Base-by-base conservation (phyloP, 2,797 vertebrate species). In the Hypotaenidia philippensis region DNA sequence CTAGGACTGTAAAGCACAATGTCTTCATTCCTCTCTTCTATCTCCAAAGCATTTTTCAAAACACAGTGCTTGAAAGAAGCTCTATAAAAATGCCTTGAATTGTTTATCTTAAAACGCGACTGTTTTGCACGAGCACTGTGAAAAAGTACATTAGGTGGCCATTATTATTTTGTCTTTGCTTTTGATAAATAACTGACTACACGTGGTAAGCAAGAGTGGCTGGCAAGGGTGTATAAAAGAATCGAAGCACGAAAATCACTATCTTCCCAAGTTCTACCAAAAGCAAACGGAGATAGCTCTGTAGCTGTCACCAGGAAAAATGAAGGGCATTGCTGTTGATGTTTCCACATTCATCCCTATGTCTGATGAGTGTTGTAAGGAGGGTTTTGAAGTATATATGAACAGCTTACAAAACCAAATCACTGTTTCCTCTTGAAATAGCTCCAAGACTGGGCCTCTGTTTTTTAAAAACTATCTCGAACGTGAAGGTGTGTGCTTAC, bases 31-130 rank as follows among this genome's bases (percentile, higher is more conserved):
- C 26, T 89, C 40, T 83, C 82, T 71, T 93, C 84, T 93, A 38
- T 71, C n/a, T 63, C 53, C 44, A 90, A 88, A 87, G 78, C 12
- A 4, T 94, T 96, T 93, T 96, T 85, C 69, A 94, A 97, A 96
- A 93, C 66, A 92, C 36, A 50, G 3, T 2, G 8, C 71, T 50
- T 52, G 72, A 93, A 95, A 83, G 45, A 88, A 96, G 45, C 20
- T 90, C 64, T 71, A 50, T 45, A 90, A 97, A 97, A 86, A 92
- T 56, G 77, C 76, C 75, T 90, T 80, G 80, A 93, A 97, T 80
- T 94, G 59, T 96, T 96, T 89, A 65, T 77, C 83, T 89, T 70
- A 85, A 86, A 96, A 87, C 75, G 90, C 57, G 77, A 94, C 69
- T 68, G 34, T 40, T 94, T 91, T 91, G 55, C 86, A 57, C 34